Evolutionary conservation across 2,888 invertebrate genomes (phyloP).

Genomic region (Notodonta ziczac): DNA sequence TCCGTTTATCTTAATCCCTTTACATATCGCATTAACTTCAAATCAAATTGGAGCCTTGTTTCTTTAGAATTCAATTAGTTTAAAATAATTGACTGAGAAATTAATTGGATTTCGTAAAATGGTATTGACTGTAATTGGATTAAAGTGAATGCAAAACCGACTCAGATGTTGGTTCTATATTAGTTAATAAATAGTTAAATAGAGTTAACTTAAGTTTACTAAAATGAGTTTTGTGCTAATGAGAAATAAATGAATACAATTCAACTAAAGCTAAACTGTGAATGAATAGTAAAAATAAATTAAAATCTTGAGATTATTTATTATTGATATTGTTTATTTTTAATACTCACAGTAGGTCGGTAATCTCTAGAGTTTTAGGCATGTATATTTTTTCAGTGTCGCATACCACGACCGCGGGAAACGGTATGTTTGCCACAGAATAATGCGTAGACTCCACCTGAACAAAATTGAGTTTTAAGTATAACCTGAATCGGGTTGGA

Average conservation of each 20-base stretch:
- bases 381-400: slow-evolving; percentile 57
- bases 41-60: background rate
- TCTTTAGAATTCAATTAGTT: background rate
- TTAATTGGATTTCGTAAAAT: background rate
- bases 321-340: too few relatives aligned
- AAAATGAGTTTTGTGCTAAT: too few relatives aligned
- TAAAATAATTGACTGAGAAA: background rate
- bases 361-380: slow-evolving; percentile 57
- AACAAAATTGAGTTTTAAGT: too few relatives aligned
- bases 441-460: slow-evolving; percentile 74
- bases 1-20: background rate
- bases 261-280: too few relatives aligned
- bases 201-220: too few relatives aligned
- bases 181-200: background rate
- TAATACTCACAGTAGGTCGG: slow-evolving; percentile 64
- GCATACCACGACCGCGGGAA: slow-evolving; percentile 66
- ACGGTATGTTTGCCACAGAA: slow-evolving; percentile 58
- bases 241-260: too few relatives aligned
- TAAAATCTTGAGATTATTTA: too few relatives aligned
- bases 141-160: too few relatives aligned
- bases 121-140: too few relatives aligned
- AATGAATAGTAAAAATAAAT: too few relatives aligned
- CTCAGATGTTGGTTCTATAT: background rate
- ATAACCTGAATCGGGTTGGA: too few relatives aligned
- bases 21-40: background rate